phyloP scores from a whole-genome alignment of 1,140 invertebrate species.

The Cotesia typhae region DNA sequence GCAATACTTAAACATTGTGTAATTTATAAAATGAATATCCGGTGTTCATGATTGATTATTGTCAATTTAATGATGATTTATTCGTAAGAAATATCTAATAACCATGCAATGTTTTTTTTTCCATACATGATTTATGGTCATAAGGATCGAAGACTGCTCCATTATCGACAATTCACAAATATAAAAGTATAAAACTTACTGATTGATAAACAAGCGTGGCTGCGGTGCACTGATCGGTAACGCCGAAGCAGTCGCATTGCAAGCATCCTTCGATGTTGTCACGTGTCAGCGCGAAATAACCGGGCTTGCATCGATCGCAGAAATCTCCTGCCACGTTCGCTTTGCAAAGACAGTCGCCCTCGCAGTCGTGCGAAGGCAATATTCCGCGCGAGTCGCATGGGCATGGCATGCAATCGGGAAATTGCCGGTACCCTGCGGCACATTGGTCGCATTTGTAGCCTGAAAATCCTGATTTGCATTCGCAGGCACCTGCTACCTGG shows the following conservation, averaged over 20 bases:
- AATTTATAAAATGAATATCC: no score
- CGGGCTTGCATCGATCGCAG: conserved; percentile 84
- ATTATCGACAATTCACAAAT: background rate
- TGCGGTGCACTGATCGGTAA: conserved; percentile 76
- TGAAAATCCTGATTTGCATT: conserved; percentile 83
- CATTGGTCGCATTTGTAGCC: conserved; percentile 87
- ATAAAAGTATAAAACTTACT: conserved; percentile 60
- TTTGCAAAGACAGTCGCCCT: conserved; percentile 87
- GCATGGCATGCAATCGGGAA: conserved; percentile 82
- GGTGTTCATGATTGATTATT: no score
- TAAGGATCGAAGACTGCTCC: no score
- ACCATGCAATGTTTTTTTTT: no score
- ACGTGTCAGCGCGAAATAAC: conserved; percentile 82
- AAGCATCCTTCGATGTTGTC: conserved; percentile 85
- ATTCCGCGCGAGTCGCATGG: conserved; percentile 83
- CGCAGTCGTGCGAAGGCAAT: conserved; percentile 75
- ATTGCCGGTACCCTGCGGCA: conserved; percentile 80
- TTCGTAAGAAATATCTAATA: no score
- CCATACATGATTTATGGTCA: no score
- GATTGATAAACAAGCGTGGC: conserved; percentile 69
- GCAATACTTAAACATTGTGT: no score
- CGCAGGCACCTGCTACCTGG: conserved; percentile 77
- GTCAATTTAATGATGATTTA: no score
- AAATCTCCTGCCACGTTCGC: conserved; percentile 80
- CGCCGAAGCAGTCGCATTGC: conserved; percentile 91